phyloP scores from a whole-genome alignment of 2,113 vertebrate species.

The Cavia porcellus region DNA sequence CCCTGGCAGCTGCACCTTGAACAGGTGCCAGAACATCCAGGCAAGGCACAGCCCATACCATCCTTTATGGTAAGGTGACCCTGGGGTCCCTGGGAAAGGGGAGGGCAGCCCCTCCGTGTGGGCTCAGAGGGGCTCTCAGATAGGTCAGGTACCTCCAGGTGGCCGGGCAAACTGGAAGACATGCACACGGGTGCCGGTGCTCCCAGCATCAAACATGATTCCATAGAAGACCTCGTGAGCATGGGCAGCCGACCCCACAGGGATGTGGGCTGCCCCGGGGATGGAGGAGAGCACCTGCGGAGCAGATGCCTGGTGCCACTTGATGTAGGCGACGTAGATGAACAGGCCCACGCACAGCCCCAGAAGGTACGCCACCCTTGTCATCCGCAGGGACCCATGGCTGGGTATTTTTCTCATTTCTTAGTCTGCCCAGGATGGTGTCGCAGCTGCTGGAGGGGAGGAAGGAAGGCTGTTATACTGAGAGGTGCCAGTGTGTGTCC shows the following conservation, averaged over 20 bases:
- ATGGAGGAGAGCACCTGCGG: constrained; percentile 75
- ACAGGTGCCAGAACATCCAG: neutral
- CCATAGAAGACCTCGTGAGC: constrained; percentile 89
- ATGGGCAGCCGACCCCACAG: neutral
- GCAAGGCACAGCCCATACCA: neutral
- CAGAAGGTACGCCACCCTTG: constrained; percentile 90
- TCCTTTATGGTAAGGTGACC: neutral
- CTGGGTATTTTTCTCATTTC: constrained; percentile 72
- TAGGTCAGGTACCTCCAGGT: constrained; percentile 85
- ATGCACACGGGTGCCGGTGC: constrained; percentile 96
- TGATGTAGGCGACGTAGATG: constrained; percentile 92
- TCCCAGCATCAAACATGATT: constrained; percentile 97
- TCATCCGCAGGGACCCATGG: constrained; percentile 91
- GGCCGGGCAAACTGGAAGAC: constrained; percentile 93
- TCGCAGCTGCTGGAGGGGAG: constrained; percentile 63
- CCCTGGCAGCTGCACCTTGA: neutral
- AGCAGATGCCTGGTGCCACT: constrained; percentile 87
- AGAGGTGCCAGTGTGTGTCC: neutral
- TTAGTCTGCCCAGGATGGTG: constrained; percentile 37
- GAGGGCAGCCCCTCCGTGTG: neutral
- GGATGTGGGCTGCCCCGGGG: constrained; percentile 68
- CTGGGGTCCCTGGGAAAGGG: neutral
- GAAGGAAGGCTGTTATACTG: constrained; percentile 16
- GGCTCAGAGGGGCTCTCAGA: neutral
- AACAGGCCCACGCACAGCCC: constrained; percentile 89